Conservation (phyloP, 2,113 vertebrate species). For the Crotalus viridis region DNA sequence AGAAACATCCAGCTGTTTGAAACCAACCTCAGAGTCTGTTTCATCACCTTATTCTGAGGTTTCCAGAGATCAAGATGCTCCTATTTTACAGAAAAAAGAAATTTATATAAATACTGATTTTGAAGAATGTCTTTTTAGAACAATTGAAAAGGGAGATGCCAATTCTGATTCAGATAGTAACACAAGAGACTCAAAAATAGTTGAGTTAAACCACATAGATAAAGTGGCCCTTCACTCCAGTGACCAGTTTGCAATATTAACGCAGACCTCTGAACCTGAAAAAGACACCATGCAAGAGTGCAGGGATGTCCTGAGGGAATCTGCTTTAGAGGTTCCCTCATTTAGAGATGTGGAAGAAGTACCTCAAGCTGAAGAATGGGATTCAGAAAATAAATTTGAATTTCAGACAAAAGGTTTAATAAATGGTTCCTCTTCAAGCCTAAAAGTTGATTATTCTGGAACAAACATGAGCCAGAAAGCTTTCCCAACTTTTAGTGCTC, state of each 20-base stretch:
- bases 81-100: conserved; percentile 46
- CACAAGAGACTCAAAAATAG: conserved; percentile 34
- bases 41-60: conserved; percentile 22
- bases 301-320: conserved; percentile 68
- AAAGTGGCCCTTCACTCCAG: conserved; percentile 26
- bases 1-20: conserved; percentile 40
- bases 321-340: conserved; percentile 58
- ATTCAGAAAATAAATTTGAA: conserved; percentile 37
- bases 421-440: conserved; percentile 20
- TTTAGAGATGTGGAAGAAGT: conserved; percentile 26
- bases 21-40: conserved; percentile 19
- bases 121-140: conserved; percentile 43
- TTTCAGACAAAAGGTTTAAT: conserved; percentile 41
- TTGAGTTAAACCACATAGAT: conserved; percentile 34
- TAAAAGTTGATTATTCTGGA: conserved; percentile 25
- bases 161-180: conserved; percentile 26
- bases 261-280: conserved; percentile 51
- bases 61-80: conserved; percentile 3
- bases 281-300: conserved; percentile 63
- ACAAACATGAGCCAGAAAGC: conserved; percentile 27
- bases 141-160: conserved; percentile 48
- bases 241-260: conserved; percentile 44
- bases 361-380: conserved; percentile 33
- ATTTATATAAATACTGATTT: conserved; percentile 26
- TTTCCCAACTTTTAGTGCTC: conserved; percentile 20